These are phyloP conservation scores for Homarus americanus DNA, from an alignment of 1,140 invertebrate genomes.

Conservation along the genomic window DNA sequence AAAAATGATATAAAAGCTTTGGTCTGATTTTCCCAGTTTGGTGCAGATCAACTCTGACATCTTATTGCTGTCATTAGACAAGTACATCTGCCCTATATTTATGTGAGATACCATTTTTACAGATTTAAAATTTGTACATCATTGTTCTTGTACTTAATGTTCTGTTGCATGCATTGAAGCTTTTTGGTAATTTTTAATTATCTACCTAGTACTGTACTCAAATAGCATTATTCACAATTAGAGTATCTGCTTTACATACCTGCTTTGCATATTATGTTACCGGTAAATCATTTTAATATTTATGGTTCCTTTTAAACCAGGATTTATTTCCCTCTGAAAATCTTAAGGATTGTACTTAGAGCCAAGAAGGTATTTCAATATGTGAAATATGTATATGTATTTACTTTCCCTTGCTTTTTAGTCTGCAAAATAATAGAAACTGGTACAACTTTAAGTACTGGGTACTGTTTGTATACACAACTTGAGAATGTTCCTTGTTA, in stretches of 20 bases:
- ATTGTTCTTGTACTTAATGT: conserved; percentile 12
- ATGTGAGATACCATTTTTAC: background rate
- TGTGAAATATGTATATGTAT: conserved; percentile 24
- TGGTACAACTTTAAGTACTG: conserved; percentile 13
- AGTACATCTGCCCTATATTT: conserved; percentile 7
- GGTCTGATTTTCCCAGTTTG: background rate
- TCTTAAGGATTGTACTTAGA: conserved; percentile 44
- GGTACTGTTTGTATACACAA: background rate
- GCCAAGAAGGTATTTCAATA: background rate
- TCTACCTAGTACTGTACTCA: background rate
- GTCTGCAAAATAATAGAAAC: conserved; percentile 10
- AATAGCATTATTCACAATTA: background rate
- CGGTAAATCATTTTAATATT: background rate
- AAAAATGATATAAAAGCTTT: background rate
- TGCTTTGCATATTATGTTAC: background rate
- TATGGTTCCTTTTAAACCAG: background rate
- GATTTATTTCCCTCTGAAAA: conserved; percentile 1
- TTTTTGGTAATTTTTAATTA: background rate
- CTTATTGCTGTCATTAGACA: background rate
- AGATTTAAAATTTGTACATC: background rate
- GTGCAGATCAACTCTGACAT: background rate
- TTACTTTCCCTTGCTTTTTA: conserved; percentile 34
- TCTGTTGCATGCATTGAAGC: background rate
- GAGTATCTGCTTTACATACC: background rate
- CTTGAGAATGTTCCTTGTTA: background rate